Evolutionary conservation across 2,113 vertebrate genomes (phyloP).

Genomic region (Brachypodius melanocephalos): DNA sequence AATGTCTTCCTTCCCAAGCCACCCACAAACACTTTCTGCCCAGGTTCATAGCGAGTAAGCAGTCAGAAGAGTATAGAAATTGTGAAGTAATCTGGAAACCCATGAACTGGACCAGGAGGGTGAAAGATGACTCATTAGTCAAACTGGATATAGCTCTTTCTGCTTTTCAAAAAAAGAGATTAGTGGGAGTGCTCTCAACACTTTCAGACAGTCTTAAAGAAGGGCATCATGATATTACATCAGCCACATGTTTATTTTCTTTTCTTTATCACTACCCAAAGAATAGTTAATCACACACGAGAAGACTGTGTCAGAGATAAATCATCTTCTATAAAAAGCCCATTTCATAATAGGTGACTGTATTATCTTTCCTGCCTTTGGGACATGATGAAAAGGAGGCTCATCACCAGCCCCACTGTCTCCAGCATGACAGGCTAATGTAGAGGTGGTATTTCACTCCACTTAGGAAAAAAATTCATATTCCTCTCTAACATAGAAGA

Average conservation of each 20-base stretch:
- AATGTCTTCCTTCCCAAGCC: background rate
- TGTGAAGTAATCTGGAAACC: background rate
- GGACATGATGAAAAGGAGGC: background rate
- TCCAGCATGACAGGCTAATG: background rate
- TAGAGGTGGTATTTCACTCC: background rate
- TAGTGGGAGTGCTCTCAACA: background rate
- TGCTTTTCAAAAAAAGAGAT: background rate
- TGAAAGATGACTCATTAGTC: background rate
- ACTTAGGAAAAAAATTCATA: background rate
- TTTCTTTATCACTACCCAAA: background rate
- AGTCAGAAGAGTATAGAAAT: background rate
- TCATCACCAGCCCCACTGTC: background rate
- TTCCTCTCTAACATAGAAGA: background rate
- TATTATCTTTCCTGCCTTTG: background rate
- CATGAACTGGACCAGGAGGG: background rate
- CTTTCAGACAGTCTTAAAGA: background rate
- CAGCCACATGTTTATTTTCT: background rate
- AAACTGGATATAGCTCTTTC: background rate
- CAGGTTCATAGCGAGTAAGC: fast-evolving
- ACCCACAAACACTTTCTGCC: background rate
- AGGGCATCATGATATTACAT: background rate
- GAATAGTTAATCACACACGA: background rate
- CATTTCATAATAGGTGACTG: background rate
- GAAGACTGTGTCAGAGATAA: background rate
- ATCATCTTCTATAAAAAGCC: slow-evolving; percentile 18